Base-by-base conservation (phyloP, 2,113 vertebrate species). In the Gasterosteus nipponicus region DNA sequence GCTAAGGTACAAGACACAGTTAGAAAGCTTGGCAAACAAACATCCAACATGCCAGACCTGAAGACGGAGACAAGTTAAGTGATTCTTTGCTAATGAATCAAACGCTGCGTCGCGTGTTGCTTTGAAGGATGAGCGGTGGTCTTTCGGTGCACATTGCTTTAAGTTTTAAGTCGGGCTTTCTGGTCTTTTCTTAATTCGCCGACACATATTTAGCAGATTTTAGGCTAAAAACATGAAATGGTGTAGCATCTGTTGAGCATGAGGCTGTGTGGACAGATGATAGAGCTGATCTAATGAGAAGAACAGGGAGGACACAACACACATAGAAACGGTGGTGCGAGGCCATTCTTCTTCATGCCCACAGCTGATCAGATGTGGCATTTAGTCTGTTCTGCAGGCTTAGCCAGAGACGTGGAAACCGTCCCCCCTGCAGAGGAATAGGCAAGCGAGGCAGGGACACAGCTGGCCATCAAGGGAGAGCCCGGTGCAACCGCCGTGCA, bases 401-500 rank as follows among this genome's bases (percentile, higher is more conserved):
- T 72, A 51, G 82, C n/a, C 15, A 56, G 42, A 73, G 70, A 80
- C 10, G 29, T 51, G 47, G 44, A 81, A 67, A 38, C 19, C 26
- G 44, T 35, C 65, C 73, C 56, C 77, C 78, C 69, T 46, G 77
- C 75, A 73, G 85, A 80, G 67, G 19, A 58, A 64, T 64, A 65
- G 75, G 29, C 65, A 56, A 60, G 68, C 58, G 74, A 65, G 71
- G 33, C 60, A 75, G 73, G 29, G 14, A 74, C 72, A 74, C 47
- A 69, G 54, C 73, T 46, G 57, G 7, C 69, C 46, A 18, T 39
- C 11, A 15, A 75, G 61, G 78, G 66, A 73, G 81, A 87, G 79
- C 56, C 77, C 49, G 74, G 73, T 71, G 78, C 82, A 86, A 82
- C 80, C 87, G 86, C 80, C 57, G 70, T 86, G 66, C 69, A 85